phyloP scores from a whole-genome alignment of 1,140 invertebrate genomes.

The Camponotus pennsylvanicus region DNA sequence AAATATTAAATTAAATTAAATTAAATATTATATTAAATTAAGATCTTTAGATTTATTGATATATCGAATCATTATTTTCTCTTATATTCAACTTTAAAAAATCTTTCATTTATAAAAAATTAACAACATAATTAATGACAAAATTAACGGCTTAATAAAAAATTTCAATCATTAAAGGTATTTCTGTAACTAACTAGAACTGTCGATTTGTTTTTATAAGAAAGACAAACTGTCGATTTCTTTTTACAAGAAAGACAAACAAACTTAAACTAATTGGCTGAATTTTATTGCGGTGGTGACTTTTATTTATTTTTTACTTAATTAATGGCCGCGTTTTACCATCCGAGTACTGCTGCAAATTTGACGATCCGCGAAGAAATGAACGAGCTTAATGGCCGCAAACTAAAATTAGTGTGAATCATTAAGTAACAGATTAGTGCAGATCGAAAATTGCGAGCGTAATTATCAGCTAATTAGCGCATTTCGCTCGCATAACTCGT shows the following conservation, averaged over 20 bases:
- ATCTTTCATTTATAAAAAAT: background rate
- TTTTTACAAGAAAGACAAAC: background rate
- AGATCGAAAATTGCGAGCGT: constrained; percentile 22
- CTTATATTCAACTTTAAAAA: background rate
- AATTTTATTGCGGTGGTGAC: constrained; percentile 35
- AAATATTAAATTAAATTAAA: too few species aligned
- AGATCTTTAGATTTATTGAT: background rate
- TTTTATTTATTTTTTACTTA: constrained; percentile 40
- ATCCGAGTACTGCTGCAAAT: constrained; percentile 26
- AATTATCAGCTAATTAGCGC: constrained; percentile 49
- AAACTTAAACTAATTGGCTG: background rate
- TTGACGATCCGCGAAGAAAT: constrained; percentile 51
- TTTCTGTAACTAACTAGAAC: background rate
- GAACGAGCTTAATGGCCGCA: constrained; percentile 36
- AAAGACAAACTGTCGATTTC: background rate
- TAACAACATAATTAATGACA: background rate
- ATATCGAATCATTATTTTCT: background rate
- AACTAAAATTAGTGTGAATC: constrained; percentile 42
- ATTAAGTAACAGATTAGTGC: constrained; percentile 50
- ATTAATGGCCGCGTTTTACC: constrained; percentile 32
- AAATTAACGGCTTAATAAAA: background rate
- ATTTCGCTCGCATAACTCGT: constrained; percentile 10
- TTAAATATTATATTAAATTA: too few species aligned
- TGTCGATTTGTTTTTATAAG: background rate
- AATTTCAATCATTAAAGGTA: background rate